These are phyloP conservation scores for Musca domestica DNA, from an alignment of 1,140 invertebrate species.

Conservation along the genomic window DNA sequence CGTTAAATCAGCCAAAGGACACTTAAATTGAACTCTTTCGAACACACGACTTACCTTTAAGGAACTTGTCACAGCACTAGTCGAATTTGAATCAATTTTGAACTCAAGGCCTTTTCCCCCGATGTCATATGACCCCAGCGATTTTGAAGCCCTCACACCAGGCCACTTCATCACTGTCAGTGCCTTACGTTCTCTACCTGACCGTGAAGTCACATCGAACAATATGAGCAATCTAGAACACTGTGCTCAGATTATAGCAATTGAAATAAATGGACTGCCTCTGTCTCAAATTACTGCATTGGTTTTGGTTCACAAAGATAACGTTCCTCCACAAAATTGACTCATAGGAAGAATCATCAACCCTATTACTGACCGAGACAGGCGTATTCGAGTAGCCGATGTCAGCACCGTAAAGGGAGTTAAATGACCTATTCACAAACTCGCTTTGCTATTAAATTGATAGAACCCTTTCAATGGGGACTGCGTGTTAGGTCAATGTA, in stretches of 20 bases:
- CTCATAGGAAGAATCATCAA: slow-evolving; percentile 34
- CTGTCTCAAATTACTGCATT: slow-evolving; percentile 31
- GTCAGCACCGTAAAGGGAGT: slow-evolving; percentile 33
- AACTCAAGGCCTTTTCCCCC: too few species aligned
- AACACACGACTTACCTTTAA: neutral
- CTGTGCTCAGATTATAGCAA: too few species aligned
- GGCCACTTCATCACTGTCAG: neutral
- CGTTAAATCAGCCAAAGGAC: neutral
- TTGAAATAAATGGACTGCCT: slow-evolving; percentile 40
- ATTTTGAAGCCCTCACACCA: neutral
- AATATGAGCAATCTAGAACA: too few species aligned
- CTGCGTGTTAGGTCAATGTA: too few species aligned
- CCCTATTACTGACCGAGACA: slow-evolving; percentile 36
- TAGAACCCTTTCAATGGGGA: too few species aligned
- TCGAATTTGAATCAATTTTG: neutral
- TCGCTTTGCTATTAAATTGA: too few species aligned
- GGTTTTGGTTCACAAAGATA: slow-evolving; percentile 49
- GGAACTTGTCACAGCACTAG: neutral
- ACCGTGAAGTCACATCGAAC: too few species aligned
- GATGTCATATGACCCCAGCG: neutral
- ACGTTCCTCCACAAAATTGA: slow-evolving; percentile 46
- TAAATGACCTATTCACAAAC: too few species aligned
- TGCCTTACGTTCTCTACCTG: neutral
- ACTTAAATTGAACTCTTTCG: neutral
- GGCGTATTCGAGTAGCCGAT: slow-evolving; percentile 35